Evolutionary conservation across 2,113 vertebrate species (phyloP).

Genomic region (Hippopotamus amphibius): DNA sequence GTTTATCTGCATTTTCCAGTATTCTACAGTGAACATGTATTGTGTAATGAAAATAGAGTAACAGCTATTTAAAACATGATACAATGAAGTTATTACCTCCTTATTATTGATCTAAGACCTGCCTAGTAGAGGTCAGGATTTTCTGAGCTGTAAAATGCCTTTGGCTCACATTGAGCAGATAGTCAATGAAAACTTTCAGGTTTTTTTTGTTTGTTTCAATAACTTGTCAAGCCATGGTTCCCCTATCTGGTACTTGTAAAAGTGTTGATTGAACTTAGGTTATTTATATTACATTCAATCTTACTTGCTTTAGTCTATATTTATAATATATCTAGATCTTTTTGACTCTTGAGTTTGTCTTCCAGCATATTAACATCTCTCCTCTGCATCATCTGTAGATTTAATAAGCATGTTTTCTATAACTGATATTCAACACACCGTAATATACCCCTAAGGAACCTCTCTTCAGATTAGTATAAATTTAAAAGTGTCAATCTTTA

Average conservation of each 20-base stretch:
- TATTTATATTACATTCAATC: not conserved
- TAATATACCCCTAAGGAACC: not conserved
- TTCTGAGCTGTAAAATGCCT: not conserved
- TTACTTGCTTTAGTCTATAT: conserved; percentile 3
- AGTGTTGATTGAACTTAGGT: conserved; percentile 8
- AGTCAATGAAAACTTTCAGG: conserved; percentile 12
- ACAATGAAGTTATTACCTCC: not conserved
- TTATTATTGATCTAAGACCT: conserved; percentile 36
- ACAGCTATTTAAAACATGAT: conserved; percentile 35
- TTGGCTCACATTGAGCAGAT: not conserved
- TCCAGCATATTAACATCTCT: conserved; percentile 13
- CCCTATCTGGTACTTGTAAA: not conserved
- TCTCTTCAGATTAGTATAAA: not conserved
- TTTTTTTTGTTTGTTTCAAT: not conserved
- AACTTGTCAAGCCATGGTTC: not conserved
- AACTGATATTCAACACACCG: not conserved
- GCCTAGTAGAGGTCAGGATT: not conserved
- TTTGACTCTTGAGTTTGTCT: conserved; percentile 3
- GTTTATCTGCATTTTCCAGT: not conserved
- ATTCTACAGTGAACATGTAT: not conserved
- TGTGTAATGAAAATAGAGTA: conserved; percentile 25
- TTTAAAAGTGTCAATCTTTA: conserved; percentile 50
- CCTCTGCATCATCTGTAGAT: not conserved
- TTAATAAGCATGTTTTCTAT: conserved; percentile 33
- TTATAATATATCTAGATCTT: not conserved